These are phyloP conservation scores for Neotoma lepida DNA, from an alignment of 2,113 vertebrate genomes.

Conservation along the genomic window DNA sequence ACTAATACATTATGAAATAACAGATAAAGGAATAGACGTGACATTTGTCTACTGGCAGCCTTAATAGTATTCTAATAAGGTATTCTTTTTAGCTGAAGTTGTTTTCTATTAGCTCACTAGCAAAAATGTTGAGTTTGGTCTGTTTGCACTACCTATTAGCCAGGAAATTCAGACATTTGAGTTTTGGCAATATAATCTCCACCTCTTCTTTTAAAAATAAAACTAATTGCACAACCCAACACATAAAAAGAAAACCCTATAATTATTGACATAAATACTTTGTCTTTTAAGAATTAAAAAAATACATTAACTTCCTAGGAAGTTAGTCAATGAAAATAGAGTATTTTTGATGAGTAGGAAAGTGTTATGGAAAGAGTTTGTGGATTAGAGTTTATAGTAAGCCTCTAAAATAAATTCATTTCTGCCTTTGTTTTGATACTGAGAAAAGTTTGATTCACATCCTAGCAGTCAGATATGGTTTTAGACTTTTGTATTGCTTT, in stretches of 20 bases:
- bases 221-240: not conserved
- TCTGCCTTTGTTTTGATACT: not conserved
- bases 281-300: not conserved
- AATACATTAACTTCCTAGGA: not conserved
- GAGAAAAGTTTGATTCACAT: not conserved
- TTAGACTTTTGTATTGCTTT: not conserved
- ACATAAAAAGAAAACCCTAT: not conserved
- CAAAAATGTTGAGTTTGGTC: not conserved
- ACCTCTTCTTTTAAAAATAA: not conserved
- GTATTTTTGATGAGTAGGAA: not conserved
- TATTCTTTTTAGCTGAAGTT: not conserved
- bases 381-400: not conserved
- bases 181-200: not conserved
- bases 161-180: not conserved
- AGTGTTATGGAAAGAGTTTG: not conserved
- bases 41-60: not conserved
- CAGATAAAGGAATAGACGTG: not conserved
- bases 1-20: not conserved
- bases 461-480: not conserved
- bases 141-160: not conserved
- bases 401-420: constrained; percentile 18
- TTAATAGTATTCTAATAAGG: not conserved
- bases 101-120: not conserved
- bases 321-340: not conserved
- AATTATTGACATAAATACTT: not conserved